Percentiles rank a stretch among this genome's conserved stretches.
These are phyloP conservation scores for Agonum fuliginosum DNA, from an alignment of 2,888 invertebrate genomes.

Conservation along the genomic window DNA sequence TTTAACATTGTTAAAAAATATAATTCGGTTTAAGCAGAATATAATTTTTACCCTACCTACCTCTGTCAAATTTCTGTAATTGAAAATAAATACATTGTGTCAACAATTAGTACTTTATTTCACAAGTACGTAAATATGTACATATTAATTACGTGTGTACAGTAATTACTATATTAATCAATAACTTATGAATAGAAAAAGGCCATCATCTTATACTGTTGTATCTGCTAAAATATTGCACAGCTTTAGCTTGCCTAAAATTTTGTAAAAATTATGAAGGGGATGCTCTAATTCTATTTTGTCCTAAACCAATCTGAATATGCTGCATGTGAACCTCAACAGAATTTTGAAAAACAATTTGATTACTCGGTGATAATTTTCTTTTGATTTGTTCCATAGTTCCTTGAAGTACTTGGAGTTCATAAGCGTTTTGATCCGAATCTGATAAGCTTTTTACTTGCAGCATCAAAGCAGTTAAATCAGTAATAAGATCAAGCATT, in stretches of 20 bases:
- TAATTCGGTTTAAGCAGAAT: background rate
- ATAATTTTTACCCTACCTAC: background rate
- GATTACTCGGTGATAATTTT: conserved; percentile 84
- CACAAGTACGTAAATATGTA: conserved; percentile 49
- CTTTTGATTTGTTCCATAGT: conserved; percentile 92
- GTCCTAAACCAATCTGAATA: conserved; percentile 84
- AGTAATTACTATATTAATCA: conserved; percentile 42
- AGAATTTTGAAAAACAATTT: conserved; percentile 87
- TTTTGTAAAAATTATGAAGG: conserved; percentile 23
- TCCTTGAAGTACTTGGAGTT: conserved; percentile 91
- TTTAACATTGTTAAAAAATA: conserved; percentile 37
- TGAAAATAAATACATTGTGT: conserved; percentile 8
- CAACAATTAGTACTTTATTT: conserved; percentile 49
- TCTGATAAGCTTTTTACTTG: conserved; percentile 88
- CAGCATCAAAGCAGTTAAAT: conserved; percentile 91
- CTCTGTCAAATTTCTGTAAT: background rate
- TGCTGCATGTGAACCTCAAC: conserved; percentile 95
- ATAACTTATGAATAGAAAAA: conserved; percentile 23
- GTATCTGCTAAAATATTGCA: conserved; percentile 59
- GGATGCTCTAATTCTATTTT: conserved; percentile 62
- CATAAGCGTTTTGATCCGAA: conserved; percentile 91
- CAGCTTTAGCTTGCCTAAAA: conserved; percentile 51
- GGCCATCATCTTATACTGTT: background rate
- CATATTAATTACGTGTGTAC: conserved; percentile 47
- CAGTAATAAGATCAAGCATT: conserved; percentile 87